Evolutionary conservation across 2,797 vertebrate species (phyloP).

Genomic region (Falco berigora): DNA sequence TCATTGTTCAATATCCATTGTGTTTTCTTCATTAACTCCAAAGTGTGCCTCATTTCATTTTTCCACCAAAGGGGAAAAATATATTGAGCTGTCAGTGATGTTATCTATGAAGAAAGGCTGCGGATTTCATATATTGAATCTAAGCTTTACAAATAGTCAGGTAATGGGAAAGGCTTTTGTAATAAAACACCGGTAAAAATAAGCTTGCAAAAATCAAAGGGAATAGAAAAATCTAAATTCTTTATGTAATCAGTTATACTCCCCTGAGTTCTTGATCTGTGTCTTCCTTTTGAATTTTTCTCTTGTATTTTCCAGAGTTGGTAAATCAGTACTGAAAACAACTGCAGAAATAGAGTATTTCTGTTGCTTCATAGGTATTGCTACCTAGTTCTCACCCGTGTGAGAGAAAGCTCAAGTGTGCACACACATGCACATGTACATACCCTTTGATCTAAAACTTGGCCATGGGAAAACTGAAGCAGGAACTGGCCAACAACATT

Average conservation of each 20-base stretch:
- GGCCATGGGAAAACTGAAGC: background rate
- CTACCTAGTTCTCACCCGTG: background rate
- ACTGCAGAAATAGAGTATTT: background rate
- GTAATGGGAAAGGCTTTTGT: slow-evolving; percentile 58
- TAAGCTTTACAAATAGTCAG: slow-evolving; percentile 65
- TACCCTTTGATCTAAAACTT: background rate
- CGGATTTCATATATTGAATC: slow-evolving; percentile 60
- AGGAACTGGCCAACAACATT: background rate
- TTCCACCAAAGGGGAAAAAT: slow-evolving; percentile 27
- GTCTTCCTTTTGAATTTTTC: background rate
- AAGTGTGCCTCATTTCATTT: slow-evolving; percentile 55
- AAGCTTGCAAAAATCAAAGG: slow-evolving; percentile 49
- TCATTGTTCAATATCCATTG: slow-evolving; percentile 35
- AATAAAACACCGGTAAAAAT: slow-evolving; percentile 61
- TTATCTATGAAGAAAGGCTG: slow-evolving; percentile 36
- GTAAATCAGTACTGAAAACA: background rate
- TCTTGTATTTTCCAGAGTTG: background rate
- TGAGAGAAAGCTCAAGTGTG: background rate
- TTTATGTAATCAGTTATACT: slow-evolving; percentile 54
- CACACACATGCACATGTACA: too few species aligned
- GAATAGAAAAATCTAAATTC: slow-evolving; percentile 51
- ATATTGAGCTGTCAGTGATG: slow-evolving; percentile 45
- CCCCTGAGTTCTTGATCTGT: background rate
- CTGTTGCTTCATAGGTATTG: background rate
- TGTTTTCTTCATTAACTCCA: slow-evolving; percentile 62